phyloP scores from a whole-genome alignment of 2,113 vertebrate genomes.

The Cyanoliseus patagonus region DNA sequence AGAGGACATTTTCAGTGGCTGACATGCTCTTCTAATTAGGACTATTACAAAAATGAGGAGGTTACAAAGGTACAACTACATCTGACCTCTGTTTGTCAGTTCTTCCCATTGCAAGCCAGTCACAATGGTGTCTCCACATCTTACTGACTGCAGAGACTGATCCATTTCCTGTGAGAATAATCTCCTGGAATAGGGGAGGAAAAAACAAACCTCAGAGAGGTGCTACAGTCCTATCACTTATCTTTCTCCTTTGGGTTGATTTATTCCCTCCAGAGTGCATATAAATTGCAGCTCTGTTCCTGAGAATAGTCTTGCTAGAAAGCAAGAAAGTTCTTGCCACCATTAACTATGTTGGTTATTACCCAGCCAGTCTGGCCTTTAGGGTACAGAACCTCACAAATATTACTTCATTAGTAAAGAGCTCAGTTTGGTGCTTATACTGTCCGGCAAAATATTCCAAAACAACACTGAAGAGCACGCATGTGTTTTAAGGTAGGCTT shows the following conservation, averaged over 20 bases:
- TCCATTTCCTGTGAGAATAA: constrained; percentile 32
- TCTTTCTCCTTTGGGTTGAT: neutral
- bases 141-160: neutral
- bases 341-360: neutral
- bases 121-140: neutral
- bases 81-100: neutral
- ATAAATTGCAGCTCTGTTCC: neutral
- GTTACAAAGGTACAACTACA: neutral
- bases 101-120: neutral
- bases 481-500: neutral
- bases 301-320: neutral
- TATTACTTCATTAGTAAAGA: accelerated
- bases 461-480: accelerated
- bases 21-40: neutral
- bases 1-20: neutral
- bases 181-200: neutral
- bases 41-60: neutral
- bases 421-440: neutral
- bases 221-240: neutral
- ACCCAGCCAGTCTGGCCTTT: neutral
- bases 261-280: neutral
- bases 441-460: neutral
- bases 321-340: neutral
- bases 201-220: neutral
- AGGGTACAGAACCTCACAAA: neutral